Evolutionary conservation across 2,113 vertebrate species (phyloP).

Genomic region (Mionectes macconnelli): DNA sequence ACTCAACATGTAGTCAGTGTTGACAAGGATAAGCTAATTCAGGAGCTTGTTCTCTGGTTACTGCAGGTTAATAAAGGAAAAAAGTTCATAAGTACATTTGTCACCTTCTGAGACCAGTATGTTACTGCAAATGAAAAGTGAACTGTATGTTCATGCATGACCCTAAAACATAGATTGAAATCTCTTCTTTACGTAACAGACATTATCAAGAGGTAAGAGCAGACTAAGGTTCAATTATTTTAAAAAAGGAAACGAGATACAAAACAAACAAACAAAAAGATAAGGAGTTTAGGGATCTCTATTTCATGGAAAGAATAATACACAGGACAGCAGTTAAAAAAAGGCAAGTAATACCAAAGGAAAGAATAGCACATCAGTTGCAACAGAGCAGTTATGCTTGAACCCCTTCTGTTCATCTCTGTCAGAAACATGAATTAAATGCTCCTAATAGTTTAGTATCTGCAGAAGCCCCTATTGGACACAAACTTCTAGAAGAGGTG

Average conservation of each 20-base stretch:
- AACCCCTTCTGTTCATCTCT: neutral
- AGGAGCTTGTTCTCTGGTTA: neutral
- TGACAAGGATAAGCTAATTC: conserved; percentile 24
- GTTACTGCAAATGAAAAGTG: conserved; percentile 12
- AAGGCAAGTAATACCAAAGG: neutral
- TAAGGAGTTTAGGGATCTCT: neutral
- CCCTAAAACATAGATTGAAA: neutral
- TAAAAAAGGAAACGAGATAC: neutral
- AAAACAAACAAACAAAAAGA: neutral
- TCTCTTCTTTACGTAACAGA: conserved; percentile 11
- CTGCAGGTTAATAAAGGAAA: neutral
- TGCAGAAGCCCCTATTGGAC: neutral
- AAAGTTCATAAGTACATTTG: neutral
- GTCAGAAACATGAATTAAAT: neutral
- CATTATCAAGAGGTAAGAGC: neutral
- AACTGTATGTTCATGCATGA: neutral
- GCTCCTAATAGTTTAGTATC: neutral
- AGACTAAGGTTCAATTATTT: neutral
- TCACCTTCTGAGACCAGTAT: neutral
- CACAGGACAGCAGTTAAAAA: neutral
- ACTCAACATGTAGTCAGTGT: neutral
- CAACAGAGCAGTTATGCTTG: neutral
- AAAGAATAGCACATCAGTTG: neutral
- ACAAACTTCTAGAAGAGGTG: neutral
- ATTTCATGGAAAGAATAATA: neutral